Evolutionary conservation across 2,113 vertebrate species (phyloP).

Genomic region (Neoarius graeffei): DNA sequence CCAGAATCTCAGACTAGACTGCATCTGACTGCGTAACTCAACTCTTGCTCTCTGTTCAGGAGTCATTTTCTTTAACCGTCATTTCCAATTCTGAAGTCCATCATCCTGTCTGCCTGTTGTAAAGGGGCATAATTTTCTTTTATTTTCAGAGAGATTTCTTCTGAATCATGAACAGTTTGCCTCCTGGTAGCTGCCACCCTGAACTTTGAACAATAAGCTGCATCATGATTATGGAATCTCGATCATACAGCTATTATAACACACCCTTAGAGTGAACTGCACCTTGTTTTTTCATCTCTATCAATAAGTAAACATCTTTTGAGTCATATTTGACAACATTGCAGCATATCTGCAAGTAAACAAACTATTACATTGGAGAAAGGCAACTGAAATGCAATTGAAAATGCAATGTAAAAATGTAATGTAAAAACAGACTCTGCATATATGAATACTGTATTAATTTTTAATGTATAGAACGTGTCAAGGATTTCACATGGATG

Average conservation of each 20-base stretch:
- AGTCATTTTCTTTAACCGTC: constrained; percentile 35
- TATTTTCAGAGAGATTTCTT: constrained; percentile 41
- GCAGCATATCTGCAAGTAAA: not conserved
- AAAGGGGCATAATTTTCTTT: constrained; percentile 29
- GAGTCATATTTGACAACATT: not conserved
- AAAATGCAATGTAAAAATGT: not conserved
- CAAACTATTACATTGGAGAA: not conserved
- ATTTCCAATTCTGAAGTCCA: constrained; percentile 28
- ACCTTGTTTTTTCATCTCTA: not conserved
- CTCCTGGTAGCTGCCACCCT: constrained; percentile 8
- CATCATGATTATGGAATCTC: constrained; percentile 25
- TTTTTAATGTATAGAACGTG: not conserved
- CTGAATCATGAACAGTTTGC: constrained; percentile 7
- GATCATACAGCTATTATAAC: not conserved
- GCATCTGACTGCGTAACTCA: constrained; percentile 2
- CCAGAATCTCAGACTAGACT: not conserved
- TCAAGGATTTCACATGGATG: not conserved
- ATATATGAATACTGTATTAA: not conserved
- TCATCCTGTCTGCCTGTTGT: not conserved
- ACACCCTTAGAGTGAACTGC: not conserved
- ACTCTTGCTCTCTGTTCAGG: constrained; percentile 5
- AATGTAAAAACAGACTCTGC: not conserved
- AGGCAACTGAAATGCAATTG: too few species aligned
- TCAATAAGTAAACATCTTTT: not conserved
- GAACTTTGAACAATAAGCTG: not conserved